Conservation (phyloP, 2,888 invertebrate genomes). For the Drosophila nigritarsus region DNA sequence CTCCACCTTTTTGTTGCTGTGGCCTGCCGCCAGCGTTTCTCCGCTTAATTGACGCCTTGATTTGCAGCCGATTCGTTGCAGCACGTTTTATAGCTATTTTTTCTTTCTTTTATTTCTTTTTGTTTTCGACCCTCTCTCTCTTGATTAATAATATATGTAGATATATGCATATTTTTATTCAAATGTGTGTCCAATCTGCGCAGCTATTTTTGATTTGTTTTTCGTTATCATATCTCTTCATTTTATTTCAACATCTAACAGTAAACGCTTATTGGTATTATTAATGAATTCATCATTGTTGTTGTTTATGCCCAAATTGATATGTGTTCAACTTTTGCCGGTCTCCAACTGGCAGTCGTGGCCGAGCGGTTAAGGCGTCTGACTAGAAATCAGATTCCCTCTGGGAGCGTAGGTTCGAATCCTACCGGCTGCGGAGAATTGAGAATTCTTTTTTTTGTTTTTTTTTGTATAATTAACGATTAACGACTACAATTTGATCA, state of each 20-base stretch:
- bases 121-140: not conserved
- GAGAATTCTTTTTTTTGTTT: not conserved
- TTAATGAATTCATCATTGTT: slow-evolving; percentile 2
- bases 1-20: slow-evolving; percentile 65
- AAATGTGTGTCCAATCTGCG: not conserved
- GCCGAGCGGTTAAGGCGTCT: slow-evolving; percentile 72
- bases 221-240: slow-evolving; percentile 21
- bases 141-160: slow-evolving; percentile 1
- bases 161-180: not conserved
- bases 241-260: slow-evolving; percentile 27
- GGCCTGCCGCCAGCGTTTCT: slow-evolving; percentile 51
- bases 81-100: slow-evolving; percentile 26
- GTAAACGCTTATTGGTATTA: slow-evolving; percentile 9
- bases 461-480: not conserved
- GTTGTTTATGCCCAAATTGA: not conserved
- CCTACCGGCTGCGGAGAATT: slow-evolving; percentile 92
- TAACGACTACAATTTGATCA: not conserved
- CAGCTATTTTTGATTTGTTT: slow-evolving; percentile 11
- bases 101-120: not conserved
- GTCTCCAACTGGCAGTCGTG: slow-evolving; percentile 43
- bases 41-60: slow-evolving; percentile 65
- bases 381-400: slow-evolving; percentile 88
- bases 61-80: slow-evolving; percentile 58
- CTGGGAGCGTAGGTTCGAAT: slow-evolving; percentile 95
- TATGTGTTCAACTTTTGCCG: not conserved